Evolutionary conservation across 2,888 invertebrate genomes (phyloP).

Genomic region (Leptopilina syphax): DNA sequence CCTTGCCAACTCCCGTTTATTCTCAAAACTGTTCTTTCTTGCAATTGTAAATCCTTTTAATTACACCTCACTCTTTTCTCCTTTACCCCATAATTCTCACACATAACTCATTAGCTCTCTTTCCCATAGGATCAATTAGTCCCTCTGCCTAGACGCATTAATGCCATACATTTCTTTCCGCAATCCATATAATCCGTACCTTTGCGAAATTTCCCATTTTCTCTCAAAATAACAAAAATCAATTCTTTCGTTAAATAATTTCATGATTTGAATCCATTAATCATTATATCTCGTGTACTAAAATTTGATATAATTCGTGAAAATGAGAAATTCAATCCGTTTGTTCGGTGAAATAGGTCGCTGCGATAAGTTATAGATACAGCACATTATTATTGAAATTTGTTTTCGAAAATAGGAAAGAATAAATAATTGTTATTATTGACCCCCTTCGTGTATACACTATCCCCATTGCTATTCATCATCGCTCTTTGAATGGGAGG

Average conservation of each 20-base stretch:
- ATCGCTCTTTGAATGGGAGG: background rate
- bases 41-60: conserved; percentile 45
- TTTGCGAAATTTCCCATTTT: background rate
- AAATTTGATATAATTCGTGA: too few species aligned
- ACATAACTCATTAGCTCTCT: conserved; percentile 28
- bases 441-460: background rate
- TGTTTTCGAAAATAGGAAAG: background rate
- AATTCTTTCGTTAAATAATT: too few species aligned
- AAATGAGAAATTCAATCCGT: too few species aligned
- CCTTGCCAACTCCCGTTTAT: conserved; percentile 63
- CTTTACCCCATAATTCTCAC: conserved; percentile 34
- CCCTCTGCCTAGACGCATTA: too few species aligned
- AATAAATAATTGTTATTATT: background rate
- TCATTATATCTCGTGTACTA: too few species aligned
- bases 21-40: conserved; percentile 48
- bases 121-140: conserved; percentile 28
- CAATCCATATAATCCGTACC: conserved; percentile 10
- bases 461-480: background rate
- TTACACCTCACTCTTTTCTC: conserved; percentile 35
- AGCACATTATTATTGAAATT: background rate
- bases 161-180: background rate
- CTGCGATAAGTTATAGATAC: background rate
- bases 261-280: too few species aligned
- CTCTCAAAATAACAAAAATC: background rate
- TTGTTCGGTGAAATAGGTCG: too few species aligned